Conservation (phyloP, 2,113 vertebrate species). For the Tragelaphus imberbis region DNA sequence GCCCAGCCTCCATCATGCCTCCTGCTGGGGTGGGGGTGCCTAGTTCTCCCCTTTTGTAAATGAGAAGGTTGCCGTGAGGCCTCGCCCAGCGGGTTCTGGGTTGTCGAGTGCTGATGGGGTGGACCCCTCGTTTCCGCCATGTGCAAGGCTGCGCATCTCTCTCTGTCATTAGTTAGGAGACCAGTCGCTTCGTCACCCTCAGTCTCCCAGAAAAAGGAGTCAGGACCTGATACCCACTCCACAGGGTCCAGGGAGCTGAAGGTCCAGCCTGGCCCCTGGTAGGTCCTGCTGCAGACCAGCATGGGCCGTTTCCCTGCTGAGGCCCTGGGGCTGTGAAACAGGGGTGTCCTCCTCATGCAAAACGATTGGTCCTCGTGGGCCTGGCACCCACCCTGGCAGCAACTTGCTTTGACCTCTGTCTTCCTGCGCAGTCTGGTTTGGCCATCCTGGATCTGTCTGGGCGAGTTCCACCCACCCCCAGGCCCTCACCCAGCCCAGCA, state of each 20-base stretch:
- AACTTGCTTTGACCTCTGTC: not conserved
- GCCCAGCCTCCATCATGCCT: accelerated
- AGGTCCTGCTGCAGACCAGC: not conserved
- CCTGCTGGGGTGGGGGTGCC: not conserved
- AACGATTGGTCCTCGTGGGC: accelerated
- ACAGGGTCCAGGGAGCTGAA: not conserved
- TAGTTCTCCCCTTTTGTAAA: not conserved
- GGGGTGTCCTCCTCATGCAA: not conserved
- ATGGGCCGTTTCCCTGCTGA: accelerated
- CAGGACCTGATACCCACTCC: not conserved
- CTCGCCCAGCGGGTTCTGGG: accelerated
- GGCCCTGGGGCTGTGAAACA: not conserved
- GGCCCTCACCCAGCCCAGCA: not conserved
- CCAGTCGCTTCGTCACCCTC: too few relatives aligned
- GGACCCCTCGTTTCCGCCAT: not conserved
- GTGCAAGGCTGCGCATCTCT: accelerated
- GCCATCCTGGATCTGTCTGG: not conserved
- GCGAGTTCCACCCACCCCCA: not conserved
- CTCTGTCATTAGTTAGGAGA: not conserved
- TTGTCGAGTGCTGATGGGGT: too few relatives aligned
- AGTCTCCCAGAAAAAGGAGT: not conserved
- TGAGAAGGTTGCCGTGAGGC: not conserved
- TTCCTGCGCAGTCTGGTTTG: not conserved
- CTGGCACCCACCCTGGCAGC: not conserved
- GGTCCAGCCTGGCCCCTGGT: not conserved